Conservation (phyloP, 2,113 vertebrate genomes). For the Pituophis catenifer region DNA sequence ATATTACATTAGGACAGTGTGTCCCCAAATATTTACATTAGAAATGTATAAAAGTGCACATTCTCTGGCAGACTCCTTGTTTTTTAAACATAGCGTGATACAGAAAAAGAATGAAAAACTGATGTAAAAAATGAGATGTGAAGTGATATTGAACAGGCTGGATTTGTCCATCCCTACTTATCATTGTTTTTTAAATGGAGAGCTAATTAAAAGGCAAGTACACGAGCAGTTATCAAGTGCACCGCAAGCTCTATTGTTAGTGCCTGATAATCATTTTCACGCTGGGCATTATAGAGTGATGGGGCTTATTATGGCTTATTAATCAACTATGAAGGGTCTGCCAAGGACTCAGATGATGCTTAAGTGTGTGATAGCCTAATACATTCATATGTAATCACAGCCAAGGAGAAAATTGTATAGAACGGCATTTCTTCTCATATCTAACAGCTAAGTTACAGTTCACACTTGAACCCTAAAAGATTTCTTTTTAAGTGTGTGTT, state of each 20-base stretch:
- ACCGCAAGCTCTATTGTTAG: neutral
- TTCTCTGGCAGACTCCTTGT: neutral
- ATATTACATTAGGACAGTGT: neutral
- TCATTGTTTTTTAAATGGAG: slow-evolving; percentile 12
- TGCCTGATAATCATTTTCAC: slow-evolving; percentile 45
- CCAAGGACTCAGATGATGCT: neutral
- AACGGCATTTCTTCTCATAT: neutral
- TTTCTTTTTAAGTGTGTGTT: neutral
- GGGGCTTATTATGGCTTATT: slow-evolving; percentile 24
- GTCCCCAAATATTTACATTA: neutral
- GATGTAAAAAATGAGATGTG: neutral
- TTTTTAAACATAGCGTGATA: neutral
- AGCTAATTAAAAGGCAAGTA: slow-evolving; percentile 36
- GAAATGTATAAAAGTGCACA: neutral
- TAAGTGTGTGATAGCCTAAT: slow-evolving; percentile 22
- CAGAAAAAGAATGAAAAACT: neutral
- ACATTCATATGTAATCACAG: neutral
- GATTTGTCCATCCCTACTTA: neutral
- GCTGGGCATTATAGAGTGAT: slow-evolving; percentile 32
- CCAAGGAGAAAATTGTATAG: neutral
- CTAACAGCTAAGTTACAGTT: neutral
- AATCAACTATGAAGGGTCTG: neutral
- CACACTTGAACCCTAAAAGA: neutral
- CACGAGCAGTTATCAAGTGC: slow-evolving; percentile 19
- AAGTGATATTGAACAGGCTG: neutral